Conservation (phyloP, 2,113 vertebrate genomes). For the Manacus vitellinus region DNA sequence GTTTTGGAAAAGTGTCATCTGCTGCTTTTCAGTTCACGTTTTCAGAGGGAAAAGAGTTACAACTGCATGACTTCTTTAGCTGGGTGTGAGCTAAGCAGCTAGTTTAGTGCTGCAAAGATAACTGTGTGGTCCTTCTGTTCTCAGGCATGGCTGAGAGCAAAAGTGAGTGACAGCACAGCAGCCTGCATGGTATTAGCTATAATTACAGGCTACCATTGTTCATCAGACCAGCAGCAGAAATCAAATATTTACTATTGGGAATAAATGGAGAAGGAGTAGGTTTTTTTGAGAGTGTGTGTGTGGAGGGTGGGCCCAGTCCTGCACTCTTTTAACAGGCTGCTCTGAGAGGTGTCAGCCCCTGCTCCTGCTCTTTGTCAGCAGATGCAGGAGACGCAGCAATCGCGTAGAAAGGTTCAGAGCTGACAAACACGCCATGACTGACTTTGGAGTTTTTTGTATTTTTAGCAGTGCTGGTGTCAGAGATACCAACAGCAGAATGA, state of each 20-base stretch:
- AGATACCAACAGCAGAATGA: not conserved
- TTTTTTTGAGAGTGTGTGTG: not conserved
- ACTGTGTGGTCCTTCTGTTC: not conserved
- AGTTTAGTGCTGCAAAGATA: not conserved
- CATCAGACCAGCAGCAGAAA: not conserved
- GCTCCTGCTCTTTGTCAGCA: not conserved
- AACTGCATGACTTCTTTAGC: not conserved
- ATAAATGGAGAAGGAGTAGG: not conserved
- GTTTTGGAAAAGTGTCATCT: not conserved
- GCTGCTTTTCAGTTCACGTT: not conserved
- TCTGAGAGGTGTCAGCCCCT: not conserved
- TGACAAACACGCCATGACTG: not conserved
- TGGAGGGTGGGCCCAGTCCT: not conserved
- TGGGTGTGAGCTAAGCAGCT: not conserved
- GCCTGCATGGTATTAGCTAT: not conserved
- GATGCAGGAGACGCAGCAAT: not conserved
- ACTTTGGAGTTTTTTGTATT: conserved; percentile 12
- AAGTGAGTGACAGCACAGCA: not conserved
- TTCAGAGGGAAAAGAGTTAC: not conserved
- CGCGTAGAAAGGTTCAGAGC: not conserved
- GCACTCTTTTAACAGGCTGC: not conserved
- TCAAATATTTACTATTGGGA: not conserved
- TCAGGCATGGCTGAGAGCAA: not conserved
- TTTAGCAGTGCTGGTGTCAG: conserved; percentile 37
- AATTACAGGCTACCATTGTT: not conserved